These are phyloP conservation scores for Toxostoma redivivum DNA, from an alignment of 2,113 vertebrate genomes.

Conservation along the genomic window DNA sequence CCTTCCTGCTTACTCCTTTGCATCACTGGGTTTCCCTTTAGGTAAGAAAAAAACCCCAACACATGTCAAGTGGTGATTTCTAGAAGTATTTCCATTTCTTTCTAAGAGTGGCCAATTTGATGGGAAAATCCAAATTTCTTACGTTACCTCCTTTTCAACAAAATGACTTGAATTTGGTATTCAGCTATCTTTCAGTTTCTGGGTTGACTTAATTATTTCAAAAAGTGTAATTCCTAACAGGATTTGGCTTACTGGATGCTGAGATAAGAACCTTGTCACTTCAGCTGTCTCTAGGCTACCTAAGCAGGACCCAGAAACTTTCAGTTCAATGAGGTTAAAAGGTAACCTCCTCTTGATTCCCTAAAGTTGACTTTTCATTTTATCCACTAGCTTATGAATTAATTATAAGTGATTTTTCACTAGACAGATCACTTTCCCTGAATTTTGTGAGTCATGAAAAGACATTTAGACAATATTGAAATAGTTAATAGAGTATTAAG, in stretches of 20 bases:
- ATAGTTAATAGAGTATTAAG: neutral
- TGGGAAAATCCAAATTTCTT: neutral
- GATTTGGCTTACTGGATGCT: neutral
- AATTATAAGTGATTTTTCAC: neutral
- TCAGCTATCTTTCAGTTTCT: neutral
- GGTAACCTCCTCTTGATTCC: neutral
- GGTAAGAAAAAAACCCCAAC: fast-evolving
- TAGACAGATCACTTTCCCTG: neutral
- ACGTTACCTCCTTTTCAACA: neutral
- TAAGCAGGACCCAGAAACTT: neutral
- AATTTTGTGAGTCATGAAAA: neutral
- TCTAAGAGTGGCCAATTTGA: neutral
- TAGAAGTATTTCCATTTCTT: neutral
- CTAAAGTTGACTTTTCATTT: neutral
- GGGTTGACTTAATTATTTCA: neutral
- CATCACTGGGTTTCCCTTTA: neutral
- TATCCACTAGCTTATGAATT: neutral
- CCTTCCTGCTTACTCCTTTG: neutral
- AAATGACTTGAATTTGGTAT: neutral
- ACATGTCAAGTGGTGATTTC: neutral
- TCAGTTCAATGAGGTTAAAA: neutral
- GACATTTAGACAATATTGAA: neutral
- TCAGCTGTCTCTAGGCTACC: neutral
- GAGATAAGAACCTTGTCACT: neutral
- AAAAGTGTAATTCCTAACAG: neutral